Conservation (phyloP, 2,888 invertebrate species). For the Athripsodes cinereus region DNA sequence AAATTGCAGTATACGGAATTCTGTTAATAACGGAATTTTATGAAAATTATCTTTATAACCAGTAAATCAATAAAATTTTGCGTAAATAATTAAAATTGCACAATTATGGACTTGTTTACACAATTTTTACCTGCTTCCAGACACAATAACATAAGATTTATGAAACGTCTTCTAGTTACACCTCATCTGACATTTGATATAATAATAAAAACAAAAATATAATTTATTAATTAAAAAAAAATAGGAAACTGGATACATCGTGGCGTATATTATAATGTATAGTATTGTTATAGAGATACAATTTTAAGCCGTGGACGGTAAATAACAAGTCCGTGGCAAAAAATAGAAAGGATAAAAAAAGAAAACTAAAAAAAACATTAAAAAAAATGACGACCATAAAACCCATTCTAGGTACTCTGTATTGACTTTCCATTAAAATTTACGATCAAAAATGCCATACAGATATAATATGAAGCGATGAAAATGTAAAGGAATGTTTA, state of each 20-base stretch:
- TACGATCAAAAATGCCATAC: neutral
- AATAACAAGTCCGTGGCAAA: neutral
- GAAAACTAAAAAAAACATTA: conserved; percentile 9
- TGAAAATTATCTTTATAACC: no score
- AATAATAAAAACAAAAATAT: neutral
- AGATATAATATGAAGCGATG: neutral
- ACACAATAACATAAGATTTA: no score
- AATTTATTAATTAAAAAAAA: neutral
- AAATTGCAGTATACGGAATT: no score
- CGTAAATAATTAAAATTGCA: no score
- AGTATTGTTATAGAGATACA: neutral
- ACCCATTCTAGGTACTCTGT: neutral
- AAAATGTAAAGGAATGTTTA: neutral
- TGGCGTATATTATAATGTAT: no score
- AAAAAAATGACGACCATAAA: conserved; percentile 2
- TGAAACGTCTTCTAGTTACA: neutral
- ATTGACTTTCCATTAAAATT: conserved; percentile 2
- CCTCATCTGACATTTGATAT: conserved; percentile 7
- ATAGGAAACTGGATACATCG: neutral
- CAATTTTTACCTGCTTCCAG: no score
- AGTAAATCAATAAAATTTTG: no score
- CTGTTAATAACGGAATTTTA: no score
- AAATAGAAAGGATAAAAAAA: conserved; percentile 1
- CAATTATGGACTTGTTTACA: no score
- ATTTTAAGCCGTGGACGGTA: neutral